Conservation (phyloP, 2,888 invertebrate species). For the Physocephala rufipes region DNA sequence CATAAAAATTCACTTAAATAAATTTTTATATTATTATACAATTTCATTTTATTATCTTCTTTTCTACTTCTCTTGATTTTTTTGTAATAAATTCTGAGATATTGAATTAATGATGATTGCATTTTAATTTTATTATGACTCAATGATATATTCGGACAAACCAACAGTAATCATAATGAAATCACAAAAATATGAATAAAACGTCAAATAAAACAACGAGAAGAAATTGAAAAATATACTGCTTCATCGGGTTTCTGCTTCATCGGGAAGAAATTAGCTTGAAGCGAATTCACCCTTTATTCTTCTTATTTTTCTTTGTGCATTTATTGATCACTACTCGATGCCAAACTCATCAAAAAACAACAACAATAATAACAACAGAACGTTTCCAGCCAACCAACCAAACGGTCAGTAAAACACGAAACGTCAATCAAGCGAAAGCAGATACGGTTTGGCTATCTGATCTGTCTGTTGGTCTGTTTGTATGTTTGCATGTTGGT, state of each 20-base stretch:
- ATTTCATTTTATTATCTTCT: neutral
- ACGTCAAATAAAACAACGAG: slow-evolving; percentile 1
- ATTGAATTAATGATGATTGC: slow-evolving; percentile 62
- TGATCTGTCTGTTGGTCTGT: slow-evolving; percentile 12
- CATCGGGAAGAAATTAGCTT: slow-evolving; percentile 22
- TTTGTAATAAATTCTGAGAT: slow-evolving; percentile 14
- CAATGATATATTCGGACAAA: neutral
- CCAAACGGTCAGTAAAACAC: neutral
- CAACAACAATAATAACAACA: slow-evolving; percentile 19
- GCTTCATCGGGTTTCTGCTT: neutral
- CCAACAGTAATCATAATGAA: neutral
- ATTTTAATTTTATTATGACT: slow-evolving; percentile 54
- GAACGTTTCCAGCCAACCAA: slow-evolving; percentile 3
- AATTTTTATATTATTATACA: neutral
- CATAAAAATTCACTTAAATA: no score
- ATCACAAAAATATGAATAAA: neutral
- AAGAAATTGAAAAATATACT: neutral
- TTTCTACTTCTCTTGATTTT: neutral
- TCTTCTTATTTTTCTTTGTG: slow-evolving; percentile 25
- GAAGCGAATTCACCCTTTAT: slow-evolving; percentile 20
- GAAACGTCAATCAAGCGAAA: slow-evolving; percentile 14
- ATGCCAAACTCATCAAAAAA: slow-evolving; percentile 27
- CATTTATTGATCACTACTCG: slow-evolving; percentile 42
- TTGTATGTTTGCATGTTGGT: slow-evolving; percentile 2
- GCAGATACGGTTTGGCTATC: slow-evolving; percentile 19